Conservation (phyloP, 2,888 invertebrate genomes). For the Cremastinae sp. region DNA sequence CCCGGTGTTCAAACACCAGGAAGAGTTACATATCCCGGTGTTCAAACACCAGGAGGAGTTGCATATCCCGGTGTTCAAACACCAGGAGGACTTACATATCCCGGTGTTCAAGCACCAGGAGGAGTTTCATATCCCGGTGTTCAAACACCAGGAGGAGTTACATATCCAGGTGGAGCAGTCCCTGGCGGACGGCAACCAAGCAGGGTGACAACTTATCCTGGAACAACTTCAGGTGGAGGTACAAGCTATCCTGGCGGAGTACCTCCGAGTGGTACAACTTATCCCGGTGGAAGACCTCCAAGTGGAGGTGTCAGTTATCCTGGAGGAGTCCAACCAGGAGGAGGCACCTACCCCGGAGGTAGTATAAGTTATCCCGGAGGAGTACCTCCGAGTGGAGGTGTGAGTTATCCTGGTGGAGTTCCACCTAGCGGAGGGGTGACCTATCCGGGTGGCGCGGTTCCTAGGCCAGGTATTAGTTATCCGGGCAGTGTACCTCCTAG, state of each 20-base stretch:
- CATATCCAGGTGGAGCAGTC: constrained; percentile 29
- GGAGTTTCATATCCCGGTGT: constrained; percentile 53
- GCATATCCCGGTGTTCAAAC: constrained; percentile 44
- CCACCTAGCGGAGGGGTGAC: constrained; percentile 41
- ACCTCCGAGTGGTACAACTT: constrained; percentile 9
- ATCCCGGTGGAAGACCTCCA: constrained; percentile 49
- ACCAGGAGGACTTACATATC: no score
- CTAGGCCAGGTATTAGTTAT: no score
- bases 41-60: constrained; percentile 20
- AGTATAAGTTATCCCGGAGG: constrained; percentile 57
- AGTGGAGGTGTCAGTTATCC: constrained; percentile 43
- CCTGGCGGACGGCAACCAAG: constrained; percentile 27
- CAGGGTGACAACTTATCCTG: constrained; percentile 49
- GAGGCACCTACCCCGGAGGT: no score
- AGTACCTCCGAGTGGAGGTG: constrained; percentile 40
- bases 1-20: no score
- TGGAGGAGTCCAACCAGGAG: constrained; percentile 45
- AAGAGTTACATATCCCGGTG: constrained; percentile 50
- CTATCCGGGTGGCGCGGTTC: constrained; percentile 9
- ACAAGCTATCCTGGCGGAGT: constrained; percentile 44
- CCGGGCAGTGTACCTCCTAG: constrained; percentile 42
- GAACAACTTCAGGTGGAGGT: constrained; percentile 51
- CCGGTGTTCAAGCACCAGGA: no score
- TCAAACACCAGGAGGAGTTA: constrained; percentile 11
- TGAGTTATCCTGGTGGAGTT: constrained; percentile 38